Percentiles rank a stretch among this genome's conserved stretches.
Evolutionary conservation across 2,888 invertebrate genomes (phyloP).

Genomic region (Polydrusus pterygomalis): DNA sequence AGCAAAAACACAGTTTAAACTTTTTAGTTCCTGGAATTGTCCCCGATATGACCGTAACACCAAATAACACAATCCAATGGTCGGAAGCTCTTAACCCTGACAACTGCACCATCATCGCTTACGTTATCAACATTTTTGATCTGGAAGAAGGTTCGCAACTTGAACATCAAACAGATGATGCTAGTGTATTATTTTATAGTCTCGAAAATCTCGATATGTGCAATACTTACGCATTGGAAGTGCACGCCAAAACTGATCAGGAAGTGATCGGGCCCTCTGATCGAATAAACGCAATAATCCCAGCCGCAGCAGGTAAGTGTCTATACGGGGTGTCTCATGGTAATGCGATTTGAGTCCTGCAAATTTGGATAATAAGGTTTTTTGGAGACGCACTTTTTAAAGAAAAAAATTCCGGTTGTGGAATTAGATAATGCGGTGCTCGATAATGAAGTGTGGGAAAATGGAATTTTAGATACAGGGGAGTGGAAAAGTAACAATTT

Average conservation of each 20-base stretch:
- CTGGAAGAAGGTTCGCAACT: slow-evolving; percentile 3
- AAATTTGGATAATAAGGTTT: no score
- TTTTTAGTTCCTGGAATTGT: slow-evolving; percentile 37
- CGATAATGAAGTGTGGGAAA: no score
- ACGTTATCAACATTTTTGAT: slow-evolving; percentile 39
- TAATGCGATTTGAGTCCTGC: no score
- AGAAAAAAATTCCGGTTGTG: no score
- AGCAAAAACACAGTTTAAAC: not conserved
- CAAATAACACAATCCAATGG: slow-evolving; percentile 31
- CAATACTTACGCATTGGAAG: slow-evolving; percentile 40
- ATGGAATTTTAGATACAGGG: no score
- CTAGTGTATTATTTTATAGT: not conserved
- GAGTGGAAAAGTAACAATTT: no score
- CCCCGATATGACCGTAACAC: not conserved
- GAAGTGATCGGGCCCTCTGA: slow-evolving; percentile 39
- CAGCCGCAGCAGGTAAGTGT: slow-evolving; percentile 26
- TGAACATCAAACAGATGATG: slow-evolving; percentile 5
- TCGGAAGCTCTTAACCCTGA: slow-evolving; percentile 16
- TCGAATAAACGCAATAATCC: slow-evolving; percentile 4
- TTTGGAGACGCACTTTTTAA: no score
- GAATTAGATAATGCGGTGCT: no score
- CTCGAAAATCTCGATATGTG: slow-evolving; percentile 36
- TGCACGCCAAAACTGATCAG: slow-evolving; percentile 39
- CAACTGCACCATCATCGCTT: slow-evolving; percentile 30
- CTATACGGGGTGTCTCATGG: no score